phyloP scores from a whole-genome alignment of 2,888 invertebrate species.

The Cephalotes varians region DNA sequence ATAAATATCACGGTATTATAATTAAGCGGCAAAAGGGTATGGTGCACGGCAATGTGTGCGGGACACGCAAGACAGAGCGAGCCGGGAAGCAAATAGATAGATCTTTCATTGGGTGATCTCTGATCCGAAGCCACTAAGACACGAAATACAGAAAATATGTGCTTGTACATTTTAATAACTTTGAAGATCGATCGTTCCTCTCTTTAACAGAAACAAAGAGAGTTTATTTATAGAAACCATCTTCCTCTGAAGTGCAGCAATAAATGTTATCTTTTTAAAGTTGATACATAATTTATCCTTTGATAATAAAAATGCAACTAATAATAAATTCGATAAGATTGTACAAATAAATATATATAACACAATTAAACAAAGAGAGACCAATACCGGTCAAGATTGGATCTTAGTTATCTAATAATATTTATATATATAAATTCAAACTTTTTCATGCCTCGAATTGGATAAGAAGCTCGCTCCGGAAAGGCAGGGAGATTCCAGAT shows the following conservation, averaged over 20 bases:
- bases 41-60: constrained; percentile 59
- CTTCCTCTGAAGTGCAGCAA: neutral
- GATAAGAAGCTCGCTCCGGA: too few relatives aligned
- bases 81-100: constrained; percentile 38
- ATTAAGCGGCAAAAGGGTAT: constrained; percentile 66
- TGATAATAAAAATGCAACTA: neutral
- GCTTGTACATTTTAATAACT: neutral
- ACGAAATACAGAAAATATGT: constrained; percentile 9
- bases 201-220: neutral
- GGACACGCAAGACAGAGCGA: constrained; percentile 56
- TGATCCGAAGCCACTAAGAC: constrained; percentile 20
- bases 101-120: constrained; percentile 22
- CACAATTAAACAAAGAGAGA: too few relatives aligned
- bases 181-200: constrained; percentile 5
- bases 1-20: constrained; percentile 76
- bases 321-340: too few relatives aligned
- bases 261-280: neutral
- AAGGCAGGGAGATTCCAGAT: too few relatives aligned
- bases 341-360: too few relatives aligned
- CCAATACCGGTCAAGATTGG: too few relatives aligned
- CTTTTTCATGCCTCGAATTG: too few relatives aligned
- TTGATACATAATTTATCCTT: neutral
- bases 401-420: too few relatives aligned
- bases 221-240: neutral
- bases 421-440: too few relatives aligned